These are phyloP conservation scores for Enchytraeus crypticus DNA, from an alignment of 2,888 invertebrate species.

Conservation along the genomic window DNA sequence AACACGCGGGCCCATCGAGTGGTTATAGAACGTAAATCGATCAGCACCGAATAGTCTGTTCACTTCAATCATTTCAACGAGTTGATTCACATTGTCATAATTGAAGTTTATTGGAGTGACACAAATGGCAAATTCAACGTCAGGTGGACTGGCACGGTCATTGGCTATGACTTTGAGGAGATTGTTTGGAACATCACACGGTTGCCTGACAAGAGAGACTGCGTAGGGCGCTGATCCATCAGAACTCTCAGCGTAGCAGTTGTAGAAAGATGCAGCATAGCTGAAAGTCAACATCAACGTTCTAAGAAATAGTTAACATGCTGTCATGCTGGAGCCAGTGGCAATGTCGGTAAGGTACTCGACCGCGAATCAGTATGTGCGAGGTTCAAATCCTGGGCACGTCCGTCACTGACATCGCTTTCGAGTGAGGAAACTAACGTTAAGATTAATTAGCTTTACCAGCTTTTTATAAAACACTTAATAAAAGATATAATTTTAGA, in stretches of 20 bases:
- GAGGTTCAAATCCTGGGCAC: too few relatives aligned
- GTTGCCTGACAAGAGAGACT: constrained; percentile 6
- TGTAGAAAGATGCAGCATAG: constrained; percentile 10
- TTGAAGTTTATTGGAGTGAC: constrained; percentile 21
- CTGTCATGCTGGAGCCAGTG: too few relatives aligned
- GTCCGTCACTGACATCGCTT: too few relatives aligned
- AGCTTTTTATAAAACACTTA: too few relatives aligned
- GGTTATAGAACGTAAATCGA: constrained; percentile 24
- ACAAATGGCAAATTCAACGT: constrained; percentile 22
- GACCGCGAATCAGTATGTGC: too few relatives aligned
- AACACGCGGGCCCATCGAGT: constrained; percentile 13
- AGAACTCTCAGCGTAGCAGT: not conserved
- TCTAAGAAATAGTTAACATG: not conserved
- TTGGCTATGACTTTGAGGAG: not conserved
- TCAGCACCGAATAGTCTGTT: constrained; percentile 26
- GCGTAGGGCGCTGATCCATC: constrained; percentile 2
- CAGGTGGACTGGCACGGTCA: not conserved
- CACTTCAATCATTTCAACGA: constrained; percentile 25
- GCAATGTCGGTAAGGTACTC: too few relatives aligned
- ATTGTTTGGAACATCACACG: constrained; percentile 3
- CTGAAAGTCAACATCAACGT: not conserved
- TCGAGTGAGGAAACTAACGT: too few relatives aligned
- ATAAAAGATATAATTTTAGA: too few relatives aligned
- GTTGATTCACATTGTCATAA: constrained; percentile 14
- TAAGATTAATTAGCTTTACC: too few relatives aligned